Base-by-base conservation (phyloP, 2,797 vertebrate species). In the Alectoris magna region DNA sequence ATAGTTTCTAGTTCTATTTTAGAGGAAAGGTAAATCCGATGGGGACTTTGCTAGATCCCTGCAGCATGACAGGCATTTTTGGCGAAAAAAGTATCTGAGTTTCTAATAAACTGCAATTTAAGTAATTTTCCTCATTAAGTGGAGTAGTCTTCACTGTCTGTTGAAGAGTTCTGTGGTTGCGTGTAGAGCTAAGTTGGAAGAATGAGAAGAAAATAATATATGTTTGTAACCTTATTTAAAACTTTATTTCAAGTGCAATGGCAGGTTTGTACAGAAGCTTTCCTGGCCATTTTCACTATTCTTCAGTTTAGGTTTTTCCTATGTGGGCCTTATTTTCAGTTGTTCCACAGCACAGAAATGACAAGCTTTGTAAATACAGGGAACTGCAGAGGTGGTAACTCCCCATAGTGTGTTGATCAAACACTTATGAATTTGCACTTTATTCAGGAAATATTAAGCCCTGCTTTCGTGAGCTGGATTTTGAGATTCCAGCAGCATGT, bases 371-470 rank as follows among this genome's bases (percentile, higher is more conserved):
- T 97, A 96, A 98, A 97, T 92, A 91, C 55, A 95, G 71, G 53
- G 95, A 86, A 89, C 81, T 93, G 60, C 17, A 77, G 86, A 96
- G 96, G 69, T 96, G 96, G 96, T 93, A 98, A 98, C 98, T 98
- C 96, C 97, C 95, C 97, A 79, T 97, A 98, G 97, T 97, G 97
- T 95, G 96, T 97, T 98, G 97, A 97, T 98, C 98, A 98, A 97
- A 98, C 97, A 97, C 89, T 97, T 97, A 98, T 98, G 97, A 98
- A 98, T 98, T 97, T 98, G 19, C 49, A n/a, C 19, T 75, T 98
- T 97, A 97, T 97, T 98, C 97, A 97, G 97, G 97, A 97, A 97
- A 95, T 93, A 92, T 84, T 98, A 98, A 98, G 97, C 97, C 18
- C 46, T 95, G 68, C 82, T 81, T 97, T 96, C 95, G 96, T 97